Conservation (phyloP, 53 echinoderm and acorn worm species). For the Crossaster papposus region DNA sequence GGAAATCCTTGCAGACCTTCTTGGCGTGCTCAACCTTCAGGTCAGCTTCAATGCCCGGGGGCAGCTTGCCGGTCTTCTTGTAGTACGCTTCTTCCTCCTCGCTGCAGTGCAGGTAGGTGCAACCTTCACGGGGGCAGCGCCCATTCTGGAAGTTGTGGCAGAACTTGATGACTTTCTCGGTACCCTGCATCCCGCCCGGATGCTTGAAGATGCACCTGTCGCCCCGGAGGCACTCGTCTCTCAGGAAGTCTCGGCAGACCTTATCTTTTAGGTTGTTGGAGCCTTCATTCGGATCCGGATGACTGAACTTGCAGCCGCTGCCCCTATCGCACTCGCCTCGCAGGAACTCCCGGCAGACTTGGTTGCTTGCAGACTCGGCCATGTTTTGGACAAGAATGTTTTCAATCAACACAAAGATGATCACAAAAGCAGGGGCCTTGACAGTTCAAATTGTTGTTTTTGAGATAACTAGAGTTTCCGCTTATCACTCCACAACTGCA, state of each 20-base stretch:
- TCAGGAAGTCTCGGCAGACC: constrained; percentile 81
- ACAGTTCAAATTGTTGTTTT: neutral
- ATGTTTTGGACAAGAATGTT: neutral
- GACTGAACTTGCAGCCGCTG: constrained; percentile 78
- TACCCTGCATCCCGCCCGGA: constrained; percentile 33
- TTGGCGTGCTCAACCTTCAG: neutral
- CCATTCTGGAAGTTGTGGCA: constrained; percentile 65
- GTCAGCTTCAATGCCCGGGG: constrained; percentile 12
- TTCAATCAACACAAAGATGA: neutral
- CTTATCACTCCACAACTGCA: neutral
- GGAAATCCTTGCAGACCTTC: constrained; percentile 55
- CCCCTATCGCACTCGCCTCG: constrained; percentile 79
- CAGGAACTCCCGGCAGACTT: constrained; percentile 83
- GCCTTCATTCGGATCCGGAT: constrained; percentile 34
- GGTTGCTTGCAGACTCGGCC: neutral
- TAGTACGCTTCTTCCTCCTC: constrained; percentile 57
- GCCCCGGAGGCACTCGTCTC: constrained; percentile 76
- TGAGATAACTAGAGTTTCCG: neutral
- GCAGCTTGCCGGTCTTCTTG: constrained; percentile 57
- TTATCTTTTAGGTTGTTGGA: constrained; percentile 45
- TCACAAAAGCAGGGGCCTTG: neutral
- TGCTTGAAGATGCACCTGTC: constrained; percentile 83
- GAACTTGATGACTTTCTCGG: constrained; percentile 35
- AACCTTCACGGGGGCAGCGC: constrained; percentile 37
- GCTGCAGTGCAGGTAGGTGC: constrained; percentile 56